Conservation (phyloP, 2,888 invertebrate species). For the Agrenia bidenticulata region DNA sequence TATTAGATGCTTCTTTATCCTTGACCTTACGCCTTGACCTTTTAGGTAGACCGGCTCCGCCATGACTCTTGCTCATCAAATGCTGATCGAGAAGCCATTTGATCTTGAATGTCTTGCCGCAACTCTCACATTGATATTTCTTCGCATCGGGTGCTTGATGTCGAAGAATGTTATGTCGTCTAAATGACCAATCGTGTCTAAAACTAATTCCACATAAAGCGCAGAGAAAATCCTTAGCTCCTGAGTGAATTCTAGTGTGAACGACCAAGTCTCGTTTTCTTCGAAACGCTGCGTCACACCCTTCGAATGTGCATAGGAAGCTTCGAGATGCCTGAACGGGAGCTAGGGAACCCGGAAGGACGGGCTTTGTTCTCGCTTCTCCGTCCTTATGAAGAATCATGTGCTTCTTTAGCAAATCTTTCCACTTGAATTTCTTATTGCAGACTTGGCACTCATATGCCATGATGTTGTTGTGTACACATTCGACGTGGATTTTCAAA, state of each 20-base stretch:
- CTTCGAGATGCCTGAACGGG: too few species aligned
- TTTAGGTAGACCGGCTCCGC: not conserved
- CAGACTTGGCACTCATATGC: not conserved
- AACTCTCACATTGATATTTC: too few species aligned
- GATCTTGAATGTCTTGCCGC: not conserved
- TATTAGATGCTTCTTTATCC: not conserved
- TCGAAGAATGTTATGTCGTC: not conserved
- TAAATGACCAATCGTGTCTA: not conserved
- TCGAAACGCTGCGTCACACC: not conserved
- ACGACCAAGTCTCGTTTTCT: not conserved
- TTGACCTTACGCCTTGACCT: not conserved
- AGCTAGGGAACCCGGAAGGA: too few species aligned
- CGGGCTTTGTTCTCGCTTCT: not conserved
- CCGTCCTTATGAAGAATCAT: not conserved
- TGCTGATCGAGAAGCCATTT: not conserved
- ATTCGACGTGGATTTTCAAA: not conserved
- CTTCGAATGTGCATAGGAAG: not conserved
- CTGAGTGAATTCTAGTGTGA: not conserved
- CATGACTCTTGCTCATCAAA: constrained; percentile 3
- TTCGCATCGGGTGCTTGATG: not conserved
- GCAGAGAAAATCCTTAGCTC: constrained; percentile 8
- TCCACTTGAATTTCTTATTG: constrained; percentile 1
- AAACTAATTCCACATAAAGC: constrained; percentile 4
- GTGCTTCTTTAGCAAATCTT: not conserved
- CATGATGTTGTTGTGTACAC: not conserved